Conservation (phyloP, 2,888 invertebrate species). For the Sympetrum striolatum region DNA sequence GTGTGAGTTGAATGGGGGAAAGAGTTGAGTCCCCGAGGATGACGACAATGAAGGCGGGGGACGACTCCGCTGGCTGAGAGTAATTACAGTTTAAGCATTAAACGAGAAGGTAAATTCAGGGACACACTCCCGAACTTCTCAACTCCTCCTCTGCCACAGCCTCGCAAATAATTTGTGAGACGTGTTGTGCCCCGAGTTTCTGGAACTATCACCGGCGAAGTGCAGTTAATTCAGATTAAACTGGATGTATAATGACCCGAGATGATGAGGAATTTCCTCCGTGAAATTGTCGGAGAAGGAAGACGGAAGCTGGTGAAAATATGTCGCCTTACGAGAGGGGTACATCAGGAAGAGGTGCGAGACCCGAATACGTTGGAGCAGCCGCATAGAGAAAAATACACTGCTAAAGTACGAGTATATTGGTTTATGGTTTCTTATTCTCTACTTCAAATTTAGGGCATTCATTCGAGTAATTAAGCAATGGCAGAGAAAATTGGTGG, state of each 20-base stretch:
- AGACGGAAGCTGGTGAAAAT: no score
- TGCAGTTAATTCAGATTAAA: neutral
- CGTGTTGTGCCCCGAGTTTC: neutral
- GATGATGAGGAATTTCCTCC: no score
- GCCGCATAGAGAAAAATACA: no score
- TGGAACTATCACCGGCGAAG: neutral
- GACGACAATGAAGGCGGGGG: neutral
- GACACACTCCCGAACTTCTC: conserved; percentile 2
- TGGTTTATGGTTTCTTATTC: no score
- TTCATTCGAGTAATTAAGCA: no score
- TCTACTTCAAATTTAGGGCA: no score
- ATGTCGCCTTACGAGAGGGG: no score
- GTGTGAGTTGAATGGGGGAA: neutral
- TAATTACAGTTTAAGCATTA: conserved; percentile 1
- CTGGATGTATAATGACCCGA: neutral
- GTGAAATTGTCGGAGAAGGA: no score
- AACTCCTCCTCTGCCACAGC: neutral
- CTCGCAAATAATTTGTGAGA: neutral
- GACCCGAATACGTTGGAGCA: no score
- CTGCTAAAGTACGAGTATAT: no score
- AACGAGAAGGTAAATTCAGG: conserved; percentile 10
- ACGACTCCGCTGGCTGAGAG: neutral
- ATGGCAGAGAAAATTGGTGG: no score
- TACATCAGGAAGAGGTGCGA: no score
- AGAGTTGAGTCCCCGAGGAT: neutral